Evolutionary conservation across 2,113 vertebrate species (phyloP).

Genomic region (Phrynosoma platyrhinos): DNA sequence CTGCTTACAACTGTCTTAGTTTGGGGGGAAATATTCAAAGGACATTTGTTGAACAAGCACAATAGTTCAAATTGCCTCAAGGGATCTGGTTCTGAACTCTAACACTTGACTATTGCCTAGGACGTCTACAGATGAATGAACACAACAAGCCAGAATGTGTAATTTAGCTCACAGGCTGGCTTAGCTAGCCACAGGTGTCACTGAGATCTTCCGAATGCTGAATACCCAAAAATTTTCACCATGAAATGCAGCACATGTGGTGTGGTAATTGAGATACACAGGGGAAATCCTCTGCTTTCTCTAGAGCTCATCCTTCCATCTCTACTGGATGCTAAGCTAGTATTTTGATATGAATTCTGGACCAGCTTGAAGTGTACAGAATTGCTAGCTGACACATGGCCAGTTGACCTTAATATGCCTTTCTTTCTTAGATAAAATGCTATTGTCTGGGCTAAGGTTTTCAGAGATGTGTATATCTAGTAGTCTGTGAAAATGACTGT

Average conservation of each 20-base stretch:
- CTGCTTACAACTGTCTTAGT: background rate
- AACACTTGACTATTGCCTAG: background rate
- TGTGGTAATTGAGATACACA: background rate
- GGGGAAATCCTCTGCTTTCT: background rate
- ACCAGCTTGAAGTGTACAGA: background rate
- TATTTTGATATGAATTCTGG: slow-evolving; percentile 9
- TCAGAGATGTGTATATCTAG: background rate
- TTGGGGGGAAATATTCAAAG: background rate
- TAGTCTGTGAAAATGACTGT: background rate
- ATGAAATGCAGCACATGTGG: background rate
- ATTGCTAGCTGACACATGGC: slow-evolving; percentile 5
- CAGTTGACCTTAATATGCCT: background rate
- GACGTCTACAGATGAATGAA: background rate
- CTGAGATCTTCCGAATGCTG: slow-evolving; percentile 17
- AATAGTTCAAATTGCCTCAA: background rate
- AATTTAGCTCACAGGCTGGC: background rate
- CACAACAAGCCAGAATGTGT: background rate
- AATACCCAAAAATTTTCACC: slow-evolving; percentile 23
- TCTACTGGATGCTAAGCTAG: background rate
- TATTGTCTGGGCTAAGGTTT: background rate
- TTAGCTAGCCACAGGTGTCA: slow-evolving; percentile 25
- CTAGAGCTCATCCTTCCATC: background rate
- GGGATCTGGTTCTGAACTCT: background rate
- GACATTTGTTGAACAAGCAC: background rate
- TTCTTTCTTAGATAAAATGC: slow-evolving; percentile 1